Evolutionary conservation across 2,888 invertebrate genomes (phyloP).

Genomic region (Neocrepidodera transversa): DNA sequence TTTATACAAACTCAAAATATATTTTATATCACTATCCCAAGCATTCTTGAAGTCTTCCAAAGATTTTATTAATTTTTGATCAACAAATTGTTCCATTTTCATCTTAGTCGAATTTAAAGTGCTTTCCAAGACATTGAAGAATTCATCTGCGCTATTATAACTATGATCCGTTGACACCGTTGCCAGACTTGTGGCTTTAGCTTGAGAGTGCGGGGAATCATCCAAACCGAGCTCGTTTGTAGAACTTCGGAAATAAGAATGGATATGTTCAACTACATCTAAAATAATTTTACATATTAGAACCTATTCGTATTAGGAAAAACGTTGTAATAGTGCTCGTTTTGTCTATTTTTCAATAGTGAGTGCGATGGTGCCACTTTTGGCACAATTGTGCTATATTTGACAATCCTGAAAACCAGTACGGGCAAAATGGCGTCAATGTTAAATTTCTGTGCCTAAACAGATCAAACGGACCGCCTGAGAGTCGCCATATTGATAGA

Average conservation of each 20-base stretch:
- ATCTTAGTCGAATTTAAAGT: constrained; percentile 8
- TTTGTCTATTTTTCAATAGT: no score
- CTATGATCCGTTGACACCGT: not conserved
- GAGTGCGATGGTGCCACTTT: no score
- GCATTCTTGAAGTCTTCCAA: constrained; percentile 41
- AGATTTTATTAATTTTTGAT: constrained; percentile 32
- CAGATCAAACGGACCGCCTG: no score
- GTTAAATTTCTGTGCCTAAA: no score
- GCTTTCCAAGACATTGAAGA: constrained; percentile 26
- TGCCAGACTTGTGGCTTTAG: constrained; percentile 1
- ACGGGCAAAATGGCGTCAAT: no score
- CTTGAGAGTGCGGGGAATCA: not conserved
- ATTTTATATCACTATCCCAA: constrained; percentile 45
- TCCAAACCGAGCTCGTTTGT: not conserved
- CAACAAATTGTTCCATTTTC: constrained; percentile 37
- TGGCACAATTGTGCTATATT: no score
- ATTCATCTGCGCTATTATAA: constrained; percentile 16
- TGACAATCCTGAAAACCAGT: no score
- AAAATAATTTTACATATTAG: no score
- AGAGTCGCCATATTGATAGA: no score
- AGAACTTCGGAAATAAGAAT: constrained; percentile 1
- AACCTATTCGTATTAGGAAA: no score
- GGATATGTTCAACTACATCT: constrained; percentile 13
- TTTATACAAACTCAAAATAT: constrained; percentile 45
- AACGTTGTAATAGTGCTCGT: no score